These are phyloP conservation scores for Heliconius ethilla DNA, from an alignment of 2,888 invertebrate species.

Conservation along the genomic window DNA sequence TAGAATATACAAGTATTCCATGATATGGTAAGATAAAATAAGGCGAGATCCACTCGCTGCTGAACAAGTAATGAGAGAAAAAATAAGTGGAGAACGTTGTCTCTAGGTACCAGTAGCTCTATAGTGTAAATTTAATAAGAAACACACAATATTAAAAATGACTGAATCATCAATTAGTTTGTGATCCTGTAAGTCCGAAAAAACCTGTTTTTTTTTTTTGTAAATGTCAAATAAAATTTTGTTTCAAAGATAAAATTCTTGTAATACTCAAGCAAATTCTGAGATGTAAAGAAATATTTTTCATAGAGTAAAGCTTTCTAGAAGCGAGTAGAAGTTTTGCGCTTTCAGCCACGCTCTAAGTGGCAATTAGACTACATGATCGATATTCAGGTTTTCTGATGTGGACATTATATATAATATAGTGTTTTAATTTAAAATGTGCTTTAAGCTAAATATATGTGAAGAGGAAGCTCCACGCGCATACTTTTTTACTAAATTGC, in stretches of 20 bases:
- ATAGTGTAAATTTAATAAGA: neutral
- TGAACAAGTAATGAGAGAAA: neutral
- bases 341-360: neutral
- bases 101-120: no score
- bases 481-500: no score
- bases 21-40: neutral
- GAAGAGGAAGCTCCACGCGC: no score
- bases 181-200: neutral
- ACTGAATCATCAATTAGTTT: neutral
- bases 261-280: neutral
- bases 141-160: neutral
- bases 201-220: neutral
- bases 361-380: neutral
- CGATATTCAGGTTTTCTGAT: neutral
- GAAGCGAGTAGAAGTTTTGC: neutral
- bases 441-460: neutral
- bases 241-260: neutral
- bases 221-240: neutral
- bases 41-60: no score
- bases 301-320: neutral
- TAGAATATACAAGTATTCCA: neutral
- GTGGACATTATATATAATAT: neutral
- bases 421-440: neutral
- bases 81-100: neutral
- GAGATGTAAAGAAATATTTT: neutral